These are phyloP conservation scores for Drosophila kikkawai DNA, from an alignment of 1,140 invertebrate species.

Conservation along the genomic window DNA sequence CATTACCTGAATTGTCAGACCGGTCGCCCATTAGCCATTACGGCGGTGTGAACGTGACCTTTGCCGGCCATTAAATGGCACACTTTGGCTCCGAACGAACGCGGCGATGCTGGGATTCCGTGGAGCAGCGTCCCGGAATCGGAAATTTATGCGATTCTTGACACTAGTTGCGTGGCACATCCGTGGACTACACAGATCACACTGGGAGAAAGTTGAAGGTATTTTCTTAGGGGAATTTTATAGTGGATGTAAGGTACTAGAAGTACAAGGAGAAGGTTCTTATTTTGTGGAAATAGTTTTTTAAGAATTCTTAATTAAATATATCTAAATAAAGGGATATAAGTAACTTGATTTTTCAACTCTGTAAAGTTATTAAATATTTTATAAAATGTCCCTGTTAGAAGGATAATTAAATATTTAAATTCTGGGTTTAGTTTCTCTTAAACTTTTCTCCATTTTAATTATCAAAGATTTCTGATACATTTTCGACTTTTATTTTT, in stretches of 20 bases:
- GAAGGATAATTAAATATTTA: background rate
- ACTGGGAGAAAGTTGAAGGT: background rate
- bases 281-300: background rate
- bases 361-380: background rate
- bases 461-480: no score
- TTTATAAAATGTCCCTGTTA: rapidly evolving
- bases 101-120: slow-evolving; percentile 42
- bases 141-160: slow-evolving; percentile 83
- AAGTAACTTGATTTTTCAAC: no score
- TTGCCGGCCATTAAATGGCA: slow-evolving; percentile 82
- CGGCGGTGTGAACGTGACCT: slow-evolving; percentile 79
- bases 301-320: background rate
- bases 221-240: rapidly evolving
- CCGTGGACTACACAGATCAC: slow-evolving; percentile 19
- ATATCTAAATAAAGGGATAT: background rate
- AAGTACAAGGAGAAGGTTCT: background rate
- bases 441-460: background rate
- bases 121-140: slow-evolving; percentile 63
- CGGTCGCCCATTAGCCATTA: slow-evolving; percentile 75
- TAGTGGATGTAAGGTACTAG: no score
- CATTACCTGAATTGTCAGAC: slow-evolving; percentile 82
- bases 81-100: slow-evolving; percentile 66
- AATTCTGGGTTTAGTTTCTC: background rate
- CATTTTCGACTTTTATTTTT: background rate
- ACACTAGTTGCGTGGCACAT: slow-evolving; percentile 74